Percentiles rank a stretch among this genome's conserved stretches.
Evolutionary conservation across 1,140 invertebrate genomes (phyloP).

Genomic region (Agrilus planipennis): DNA sequence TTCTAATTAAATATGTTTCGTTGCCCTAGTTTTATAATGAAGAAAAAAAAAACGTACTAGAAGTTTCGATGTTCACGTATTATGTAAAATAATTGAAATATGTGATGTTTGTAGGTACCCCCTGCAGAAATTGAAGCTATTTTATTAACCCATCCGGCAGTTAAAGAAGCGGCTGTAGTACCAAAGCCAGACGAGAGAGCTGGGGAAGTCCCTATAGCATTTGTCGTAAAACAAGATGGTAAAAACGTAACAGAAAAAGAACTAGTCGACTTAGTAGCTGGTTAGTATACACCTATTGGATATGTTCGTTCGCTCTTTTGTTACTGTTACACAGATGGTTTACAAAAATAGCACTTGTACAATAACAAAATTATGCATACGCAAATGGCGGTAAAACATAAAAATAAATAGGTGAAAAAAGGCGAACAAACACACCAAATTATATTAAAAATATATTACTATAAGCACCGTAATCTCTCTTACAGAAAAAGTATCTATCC

Average conservation of each 20-base stretch:
- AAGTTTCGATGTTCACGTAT: no score
- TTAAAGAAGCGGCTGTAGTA: slow-evolving; percentile 57
- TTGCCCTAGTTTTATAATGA: no score
- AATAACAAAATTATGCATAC: no score
- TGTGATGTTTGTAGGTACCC: slow-evolving; percentile 7
- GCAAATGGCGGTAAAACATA: no score
- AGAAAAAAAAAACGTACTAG: no score
- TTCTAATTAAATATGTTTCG: no score
- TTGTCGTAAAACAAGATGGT: slow-evolving; percentile 37
- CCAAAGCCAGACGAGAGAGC: slow-evolving; percentile 47
- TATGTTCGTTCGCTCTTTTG: no score
- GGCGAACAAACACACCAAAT: not conserved
- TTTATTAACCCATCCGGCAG: slow-evolving; percentile 10
- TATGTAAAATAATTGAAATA: no score
- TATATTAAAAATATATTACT: not conserved
- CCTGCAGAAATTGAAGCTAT: slow-evolving; percentile 9
- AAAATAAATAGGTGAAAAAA: no score
- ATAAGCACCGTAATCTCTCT: slow-evolving; percentile 1
- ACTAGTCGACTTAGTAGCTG: slow-evolving; percentile 37
- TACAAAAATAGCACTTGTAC: no score
- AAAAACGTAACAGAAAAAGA: slow-evolving; percentile 28
- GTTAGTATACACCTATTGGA: no score
- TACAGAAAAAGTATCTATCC: slow-evolving; percentile 37
- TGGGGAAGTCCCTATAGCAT: slow-evolving; percentile 57
- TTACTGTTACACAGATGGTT: no score